Percentiles rank a stretch among this genome's conserved stretches.
phyloP scores from a whole-genome alignment of 2,797 vertebrate genomes.

The Hafferia zeledoni region DNA sequence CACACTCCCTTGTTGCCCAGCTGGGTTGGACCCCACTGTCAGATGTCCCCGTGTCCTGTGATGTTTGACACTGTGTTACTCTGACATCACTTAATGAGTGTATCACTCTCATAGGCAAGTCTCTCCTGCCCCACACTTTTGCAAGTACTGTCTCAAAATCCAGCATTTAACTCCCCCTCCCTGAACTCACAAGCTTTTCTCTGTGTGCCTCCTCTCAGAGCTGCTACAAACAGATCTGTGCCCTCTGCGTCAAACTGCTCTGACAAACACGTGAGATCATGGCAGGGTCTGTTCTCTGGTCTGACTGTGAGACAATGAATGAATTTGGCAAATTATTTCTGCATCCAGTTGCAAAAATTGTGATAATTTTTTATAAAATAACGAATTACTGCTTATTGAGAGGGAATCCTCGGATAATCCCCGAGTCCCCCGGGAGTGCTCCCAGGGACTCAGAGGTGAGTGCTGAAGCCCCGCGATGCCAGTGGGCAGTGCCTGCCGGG shows the following conservation, averaged over 20 bases:
- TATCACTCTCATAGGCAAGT: rapidly evolving
- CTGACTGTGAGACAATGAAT: not conserved
- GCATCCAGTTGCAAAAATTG: not conserved
- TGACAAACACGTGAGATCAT: rapidly evolving
- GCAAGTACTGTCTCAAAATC: not conserved
- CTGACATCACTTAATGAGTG: not conserved
- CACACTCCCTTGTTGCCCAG: not conserved
- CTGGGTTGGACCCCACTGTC: rapidly evolving
- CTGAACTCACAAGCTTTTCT: no score
- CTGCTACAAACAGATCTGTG: rapidly evolving
- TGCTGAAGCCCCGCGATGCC: not conserved
- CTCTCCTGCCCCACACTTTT: rapidly evolving
- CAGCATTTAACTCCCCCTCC: not conserved
- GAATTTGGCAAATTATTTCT: not conserved
- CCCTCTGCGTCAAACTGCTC: not conserved
- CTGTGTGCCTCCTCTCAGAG: not conserved
- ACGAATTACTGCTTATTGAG: rapidly evolving
- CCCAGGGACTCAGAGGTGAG: rapidly evolving
- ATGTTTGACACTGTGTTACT: rapidly evolving
- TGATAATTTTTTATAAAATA: rapidly evolving
- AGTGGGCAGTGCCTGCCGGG: not conserved
- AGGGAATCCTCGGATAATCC: rapidly evolving
- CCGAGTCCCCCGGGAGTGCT: rapidly evolving
- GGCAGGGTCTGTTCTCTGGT: not conserved
- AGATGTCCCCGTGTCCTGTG: not conserved